A percentile compares a stretch with the other conserved stretches of the same genome.
These are phyloP conservation scores for Acyrthosiphon pisum DNA, from an alignment of 1,140 invertebrate genomes.

Conservation along the genomic window DNA sequence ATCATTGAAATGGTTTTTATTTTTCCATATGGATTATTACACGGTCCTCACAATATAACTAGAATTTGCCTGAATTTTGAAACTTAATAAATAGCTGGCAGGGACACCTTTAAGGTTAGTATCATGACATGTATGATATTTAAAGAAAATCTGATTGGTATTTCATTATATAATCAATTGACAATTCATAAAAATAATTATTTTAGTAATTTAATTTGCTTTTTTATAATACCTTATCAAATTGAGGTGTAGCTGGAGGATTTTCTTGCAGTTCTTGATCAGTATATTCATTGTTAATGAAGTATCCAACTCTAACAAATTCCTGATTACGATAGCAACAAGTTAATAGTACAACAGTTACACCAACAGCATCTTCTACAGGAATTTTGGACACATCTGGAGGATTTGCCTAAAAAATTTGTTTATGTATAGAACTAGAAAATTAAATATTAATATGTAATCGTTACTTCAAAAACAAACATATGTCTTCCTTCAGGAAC, in stretches of 20 bases:
- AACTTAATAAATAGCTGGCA: no score
- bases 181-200: background rate
- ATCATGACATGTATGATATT: no score
- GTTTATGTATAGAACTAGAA: background rate
- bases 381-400: conserved; percentile 94
- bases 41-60: no score
- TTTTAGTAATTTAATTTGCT: background rate
- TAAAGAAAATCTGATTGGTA: background rate
- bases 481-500: conserved; percentile 97
- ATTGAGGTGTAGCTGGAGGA: conserved; percentile 88
- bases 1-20: no score
- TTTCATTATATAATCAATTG: background rate
- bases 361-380: conserved; percentile 93
- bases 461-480: conserved; percentile 90
- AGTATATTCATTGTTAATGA: conserved; percentile 97
- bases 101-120: no score
- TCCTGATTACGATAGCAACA: conserved; percentile 93
- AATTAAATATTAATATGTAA: conserved; percentile 2
- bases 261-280: conserved; percentile 94
- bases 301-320: conserved; percentile 97
- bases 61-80: no score
- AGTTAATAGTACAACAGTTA: conserved; percentile 95
- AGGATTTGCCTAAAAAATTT: conserved; percentile 81
- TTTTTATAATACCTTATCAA: conserved; percentile 81
- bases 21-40: no score